Conservation (phyloP, 1,140 invertebrate genomes). For the Subanguina moxae region DNA sequence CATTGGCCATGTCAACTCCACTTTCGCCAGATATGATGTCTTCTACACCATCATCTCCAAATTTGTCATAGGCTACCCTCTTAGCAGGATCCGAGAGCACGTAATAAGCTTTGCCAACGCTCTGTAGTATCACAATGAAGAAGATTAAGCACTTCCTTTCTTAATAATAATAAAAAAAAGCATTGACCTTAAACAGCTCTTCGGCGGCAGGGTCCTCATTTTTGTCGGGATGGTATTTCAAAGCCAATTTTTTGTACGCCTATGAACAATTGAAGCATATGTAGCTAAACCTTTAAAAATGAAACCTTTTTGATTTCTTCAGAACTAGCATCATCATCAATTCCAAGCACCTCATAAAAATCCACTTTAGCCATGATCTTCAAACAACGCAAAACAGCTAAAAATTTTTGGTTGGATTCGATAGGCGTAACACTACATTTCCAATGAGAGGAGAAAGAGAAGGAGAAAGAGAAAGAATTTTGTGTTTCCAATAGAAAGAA, state of each 20-base stretch:
- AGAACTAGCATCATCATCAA: conserved; percentile 70
- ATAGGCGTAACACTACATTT: no score
- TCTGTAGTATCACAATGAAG: no score
- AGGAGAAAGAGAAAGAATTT: no score
- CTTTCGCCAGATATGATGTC: no score
- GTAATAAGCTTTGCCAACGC: conserved; percentile 39
- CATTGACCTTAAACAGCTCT: no score
- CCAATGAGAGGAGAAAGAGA: no score
- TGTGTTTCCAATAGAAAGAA: no score
- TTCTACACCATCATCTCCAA: neutral
- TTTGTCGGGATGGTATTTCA: conserved; percentile 65
- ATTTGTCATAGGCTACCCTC: conserved; percentile 10
- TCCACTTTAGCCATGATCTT: conserved; percentile 1
- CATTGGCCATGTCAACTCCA: neutral
- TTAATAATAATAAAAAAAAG: no score
- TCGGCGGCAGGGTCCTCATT: conserved; percentile 39
- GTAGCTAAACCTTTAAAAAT: no score
- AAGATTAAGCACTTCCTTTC: no score
- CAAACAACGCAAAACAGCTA: no score
- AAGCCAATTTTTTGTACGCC: conserved; percentile 79
- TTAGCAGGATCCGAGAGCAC: conserved; percentile 53
- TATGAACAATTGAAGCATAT: conserved; percentile 55
- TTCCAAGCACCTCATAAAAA: conserved; percentile 63
- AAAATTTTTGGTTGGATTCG: no score
- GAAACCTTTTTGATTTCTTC: conserved; percentile 75